Conservation (phyloP, 2,888 invertebrate genomes). For the Acleris laterana region DNA sequence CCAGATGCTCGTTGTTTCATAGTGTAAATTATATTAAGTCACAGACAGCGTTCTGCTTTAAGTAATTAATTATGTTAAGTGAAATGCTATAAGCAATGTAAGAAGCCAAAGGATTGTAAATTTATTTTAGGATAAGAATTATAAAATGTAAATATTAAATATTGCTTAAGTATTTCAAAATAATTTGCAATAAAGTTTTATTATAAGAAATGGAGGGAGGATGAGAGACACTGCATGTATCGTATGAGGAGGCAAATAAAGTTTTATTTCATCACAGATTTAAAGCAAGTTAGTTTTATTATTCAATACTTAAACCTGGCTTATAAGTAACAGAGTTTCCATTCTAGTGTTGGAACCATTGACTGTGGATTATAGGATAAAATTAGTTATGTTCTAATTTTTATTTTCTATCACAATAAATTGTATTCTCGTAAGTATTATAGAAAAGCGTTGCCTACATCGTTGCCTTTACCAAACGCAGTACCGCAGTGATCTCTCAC, state of each 20-base stretch:
- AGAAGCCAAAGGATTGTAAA: slow-evolving; percentile 30
- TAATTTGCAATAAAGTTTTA: slow-evolving; percentile 51
- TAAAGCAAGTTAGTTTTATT: no score
- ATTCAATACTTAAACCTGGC: no score
- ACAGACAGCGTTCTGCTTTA: neutral
- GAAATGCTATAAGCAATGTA: slow-evolving; percentile 28
- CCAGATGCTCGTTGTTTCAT: no score
- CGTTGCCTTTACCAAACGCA: no score
- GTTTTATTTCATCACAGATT: no score
- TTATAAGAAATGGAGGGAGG: slow-evolving; percentile 17
- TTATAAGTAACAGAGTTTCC: no score
- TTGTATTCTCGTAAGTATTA: no score
- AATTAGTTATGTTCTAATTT: no score
- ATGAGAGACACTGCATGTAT: neutral
- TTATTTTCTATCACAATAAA: no score
- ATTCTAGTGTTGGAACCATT: no score
- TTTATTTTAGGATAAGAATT: slow-evolving; percentile 17
- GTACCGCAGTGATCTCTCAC: slow-evolving; percentile 11
- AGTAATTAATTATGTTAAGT: slow-evolving; percentile 5
- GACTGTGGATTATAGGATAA: no score
- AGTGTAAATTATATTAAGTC: neutral
- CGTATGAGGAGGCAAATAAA: neutral
- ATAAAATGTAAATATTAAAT: slow-evolving; percentile 42
- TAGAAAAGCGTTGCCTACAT: no score
- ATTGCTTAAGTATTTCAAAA: slow-evolving; percentile 47